phyloP scores from a whole-genome alignment of 2,888 invertebrate genomes.

The Euproctis similis region DNA sequence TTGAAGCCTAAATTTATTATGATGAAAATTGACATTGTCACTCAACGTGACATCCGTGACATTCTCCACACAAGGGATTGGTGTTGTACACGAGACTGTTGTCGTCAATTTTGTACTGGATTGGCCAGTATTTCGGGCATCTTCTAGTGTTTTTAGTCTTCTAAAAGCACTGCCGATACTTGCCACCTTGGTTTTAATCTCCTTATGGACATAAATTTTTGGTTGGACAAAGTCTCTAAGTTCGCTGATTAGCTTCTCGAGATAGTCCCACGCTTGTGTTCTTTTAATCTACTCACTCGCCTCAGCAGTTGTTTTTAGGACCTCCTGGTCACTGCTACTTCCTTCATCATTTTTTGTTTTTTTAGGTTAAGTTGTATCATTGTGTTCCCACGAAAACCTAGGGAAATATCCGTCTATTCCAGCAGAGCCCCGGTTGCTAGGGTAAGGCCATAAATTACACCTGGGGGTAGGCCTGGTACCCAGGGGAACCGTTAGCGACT shows the following conservation, averaged over 20 bases:
- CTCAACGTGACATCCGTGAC: too few species aligned
- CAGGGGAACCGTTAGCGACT: too few species aligned
- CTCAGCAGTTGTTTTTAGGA: not conserved
- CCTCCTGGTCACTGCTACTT: not conserved
- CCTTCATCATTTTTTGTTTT: not conserved
- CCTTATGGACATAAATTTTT: too few species aligned
- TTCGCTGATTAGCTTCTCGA: not conserved
- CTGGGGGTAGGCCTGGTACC: too few species aligned
- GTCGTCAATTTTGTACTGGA: not conserved
- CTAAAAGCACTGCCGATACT: too few species aligned
- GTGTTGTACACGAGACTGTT: not conserved
- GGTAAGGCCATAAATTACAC: too few species aligned
- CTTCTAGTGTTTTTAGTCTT: not conserved
- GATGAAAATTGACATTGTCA: too few species aligned
- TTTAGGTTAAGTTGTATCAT: not conserved
- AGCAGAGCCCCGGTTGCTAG: too few species aligned
- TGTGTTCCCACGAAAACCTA: not conserved
- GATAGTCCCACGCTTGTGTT: not conserved
- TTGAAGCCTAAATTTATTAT: too few species aligned
- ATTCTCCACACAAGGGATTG: not conserved
- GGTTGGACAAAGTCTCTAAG: not conserved
- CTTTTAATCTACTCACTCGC: not conserved
- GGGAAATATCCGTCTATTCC: conserved; percentile 1
- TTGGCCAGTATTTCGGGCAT: not conserved
- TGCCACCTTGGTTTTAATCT: too few species aligned